Conservation (phyloP, 2,797 vertebrate genomes). For the Syngnathus rostellatus region DNA sequence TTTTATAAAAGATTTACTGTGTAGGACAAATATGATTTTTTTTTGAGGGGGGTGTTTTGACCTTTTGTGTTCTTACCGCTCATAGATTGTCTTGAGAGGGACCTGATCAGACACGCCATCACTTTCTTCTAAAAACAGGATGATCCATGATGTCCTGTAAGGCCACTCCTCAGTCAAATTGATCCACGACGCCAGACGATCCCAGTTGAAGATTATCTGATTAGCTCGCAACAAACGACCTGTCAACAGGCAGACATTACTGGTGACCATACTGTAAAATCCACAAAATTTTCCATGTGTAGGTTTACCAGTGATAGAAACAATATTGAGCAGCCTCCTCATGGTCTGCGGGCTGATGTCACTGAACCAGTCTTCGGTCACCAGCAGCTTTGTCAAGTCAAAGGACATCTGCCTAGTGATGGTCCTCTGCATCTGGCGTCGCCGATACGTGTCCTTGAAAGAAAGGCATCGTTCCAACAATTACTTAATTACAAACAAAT, state of each 20-base stretch:
- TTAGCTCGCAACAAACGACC: constrained; percentile 91
- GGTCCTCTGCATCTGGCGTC: constrained; percentile 90
- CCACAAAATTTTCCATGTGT: background rate
- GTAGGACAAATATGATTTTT: background rate
- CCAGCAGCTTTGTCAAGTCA: constrained; percentile 91
- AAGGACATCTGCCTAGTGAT: constrained; percentile 97
- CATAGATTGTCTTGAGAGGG: constrained; percentile 87
- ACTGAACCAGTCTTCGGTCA: constrained; percentile 98
- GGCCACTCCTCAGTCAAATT: constrained; percentile 99
- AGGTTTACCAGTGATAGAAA: constrained; percentile 87
- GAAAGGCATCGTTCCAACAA: background rate
- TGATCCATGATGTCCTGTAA: constrained; percentile 95
- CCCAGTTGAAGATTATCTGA: constrained; percentile 96
- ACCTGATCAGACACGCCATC: constrained; percentile 85
- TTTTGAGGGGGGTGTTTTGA: too few relatives aligned
- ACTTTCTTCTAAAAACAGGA: constrained; percentile 90
- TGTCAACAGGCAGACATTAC: constrained; percentile 35
- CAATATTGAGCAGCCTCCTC: constrained; percentile 94
- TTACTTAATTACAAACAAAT: background rate
- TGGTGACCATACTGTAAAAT: too few relatives aligned
- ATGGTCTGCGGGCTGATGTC: constrained; percentile 99
- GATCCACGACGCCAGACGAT: constrained; percentile 96
- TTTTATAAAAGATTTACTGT: background rate
- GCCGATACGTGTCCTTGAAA: constrained; percentile 86
- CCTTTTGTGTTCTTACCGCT: constrained; percentile 72